A percentile compares a stretch with the other conserved stretches of the same genome.
Conservation (phyloP, 2,113 vertebrate genomes). For the Antechinus stuartii region DNA sequence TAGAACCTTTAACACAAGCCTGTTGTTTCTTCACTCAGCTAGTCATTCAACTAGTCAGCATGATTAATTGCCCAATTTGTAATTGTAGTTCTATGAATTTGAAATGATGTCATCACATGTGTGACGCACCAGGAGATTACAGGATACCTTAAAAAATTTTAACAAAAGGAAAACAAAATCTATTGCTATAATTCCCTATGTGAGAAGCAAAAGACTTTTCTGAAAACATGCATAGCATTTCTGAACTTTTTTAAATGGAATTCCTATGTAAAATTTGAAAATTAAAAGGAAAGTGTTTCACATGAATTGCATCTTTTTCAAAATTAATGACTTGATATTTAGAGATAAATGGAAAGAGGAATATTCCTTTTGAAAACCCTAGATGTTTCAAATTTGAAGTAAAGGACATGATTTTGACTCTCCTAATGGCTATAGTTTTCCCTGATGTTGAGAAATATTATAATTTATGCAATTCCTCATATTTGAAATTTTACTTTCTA, state of each 20-base stretch:
- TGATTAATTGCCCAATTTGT: neutral
- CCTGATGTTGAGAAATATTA: slow-evolving; percentile 70
- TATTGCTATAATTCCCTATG: neutral
- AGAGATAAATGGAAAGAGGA: slow-evolving; percentile 62
- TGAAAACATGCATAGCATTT: neutral
- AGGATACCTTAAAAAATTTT: neutral
- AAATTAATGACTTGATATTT: slow-evolving; percentile 58
- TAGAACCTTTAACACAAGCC: neutral
- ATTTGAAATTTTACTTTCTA: slow-evolving; percentile 53
- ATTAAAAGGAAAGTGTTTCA: neutral
- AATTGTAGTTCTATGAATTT: neutral
- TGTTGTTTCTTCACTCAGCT: slow-evolving; percentile 12
- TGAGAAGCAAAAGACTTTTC: neutral
- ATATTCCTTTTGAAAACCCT: slow-evolving; percentile 67
- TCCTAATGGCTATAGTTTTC: slow-evolving; percentile 58
- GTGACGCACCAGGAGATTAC: neutral
- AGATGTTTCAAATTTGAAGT: slow-evolving; percentile 72
- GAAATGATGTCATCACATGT: neutral
- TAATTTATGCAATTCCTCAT: slow-evolving; percentile 46
- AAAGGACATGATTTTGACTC: slow-evolving; percentile 62
- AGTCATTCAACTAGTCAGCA: neutral
- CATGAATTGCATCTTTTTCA: slow-evolving; percentile 4
- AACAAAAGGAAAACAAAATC: neutral
- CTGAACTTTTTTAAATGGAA: neutral
- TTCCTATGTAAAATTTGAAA: neutral